Percentiles rank a stretch among this genome's conserved stretches.
Conservation (phyloP, 2,888 invertebrate species). For the Hesperia comma region DNA sequence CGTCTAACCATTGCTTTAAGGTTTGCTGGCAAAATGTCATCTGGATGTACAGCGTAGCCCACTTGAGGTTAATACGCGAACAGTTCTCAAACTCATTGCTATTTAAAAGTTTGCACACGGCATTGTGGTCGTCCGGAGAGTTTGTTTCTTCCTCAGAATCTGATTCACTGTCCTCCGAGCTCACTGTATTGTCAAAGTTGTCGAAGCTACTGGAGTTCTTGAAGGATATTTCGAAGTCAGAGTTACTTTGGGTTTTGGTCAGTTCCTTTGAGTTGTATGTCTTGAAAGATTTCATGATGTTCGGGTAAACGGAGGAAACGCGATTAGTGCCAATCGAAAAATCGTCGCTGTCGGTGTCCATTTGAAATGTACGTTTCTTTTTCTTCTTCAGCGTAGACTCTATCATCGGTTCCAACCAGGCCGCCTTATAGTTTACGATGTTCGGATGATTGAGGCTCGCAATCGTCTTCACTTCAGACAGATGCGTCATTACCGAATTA, state of each 20-base stretch:
- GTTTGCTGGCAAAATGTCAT: conserved; percentile 92
- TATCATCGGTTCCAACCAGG: conserved; percentile 90
- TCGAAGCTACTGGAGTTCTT: conserved; percentile 60
- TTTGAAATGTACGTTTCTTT: conserved; percentile 63
- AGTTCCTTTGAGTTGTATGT: conserved; percentile 77
- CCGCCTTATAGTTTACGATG: conserved; percentile 92
- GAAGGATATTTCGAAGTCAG: conserved; percentile 75
- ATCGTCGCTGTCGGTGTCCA: conserved; percentile 71
- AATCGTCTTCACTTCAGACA: conserved; percentile 91
- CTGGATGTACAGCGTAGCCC: conserved; percentile 91
- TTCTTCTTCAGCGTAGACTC: conserved; percentile 74
- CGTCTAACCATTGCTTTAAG: conserved; percentile 89
- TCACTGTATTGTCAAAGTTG: conserved; percentile 53
- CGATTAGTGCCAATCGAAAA: conserved; percentile 58
- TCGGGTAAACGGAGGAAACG: conserved; percentile 66
- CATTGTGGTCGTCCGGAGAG: conserved; percentile 58
- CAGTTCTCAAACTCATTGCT: conserved; percentile 69
- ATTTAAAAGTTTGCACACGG: conserved; percentile 63
- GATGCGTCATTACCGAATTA: conserved; percentile 85
- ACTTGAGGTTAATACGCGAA: conserved; percentile 81
- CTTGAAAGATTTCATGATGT: conserved; percentile 75
- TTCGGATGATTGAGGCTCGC: conserved; percentile 91
- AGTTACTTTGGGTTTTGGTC: conserved; percentile 62
- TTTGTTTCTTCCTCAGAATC: conserved; percentile 63
- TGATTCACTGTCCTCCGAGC: conserved; percentile 59